A percentile compares a stretch with the other conserved stretches of the same genome.
Evolutionary conservation across 2,888 invertebrate genomes (phyloP).

Genomic region (Tetheella fluctuosa): DNA sequence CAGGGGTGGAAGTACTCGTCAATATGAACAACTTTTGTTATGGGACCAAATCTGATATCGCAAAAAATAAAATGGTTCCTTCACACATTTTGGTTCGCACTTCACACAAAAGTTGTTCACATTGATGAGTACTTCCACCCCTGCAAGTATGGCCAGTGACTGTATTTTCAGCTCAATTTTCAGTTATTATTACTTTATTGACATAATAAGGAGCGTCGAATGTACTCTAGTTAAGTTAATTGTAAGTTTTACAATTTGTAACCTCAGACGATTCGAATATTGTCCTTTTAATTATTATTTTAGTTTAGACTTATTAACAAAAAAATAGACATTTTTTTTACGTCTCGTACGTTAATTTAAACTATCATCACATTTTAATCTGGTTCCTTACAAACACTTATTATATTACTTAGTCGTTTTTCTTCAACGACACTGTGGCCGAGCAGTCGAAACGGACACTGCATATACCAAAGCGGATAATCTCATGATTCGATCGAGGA

Average conservation of each 20-base stretch:
- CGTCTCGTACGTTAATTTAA: no score
- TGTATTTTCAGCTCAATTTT: background rate
- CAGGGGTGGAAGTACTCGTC: no score
- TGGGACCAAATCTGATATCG: no score
- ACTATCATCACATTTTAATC: background rate
- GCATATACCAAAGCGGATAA: background rate
- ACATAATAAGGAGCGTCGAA: background rate
- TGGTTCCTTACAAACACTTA: background rate
- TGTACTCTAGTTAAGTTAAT: background rate
- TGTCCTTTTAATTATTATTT: background rate
- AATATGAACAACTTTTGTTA: no score
- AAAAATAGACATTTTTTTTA: background rate
- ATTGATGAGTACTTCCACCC: no score
- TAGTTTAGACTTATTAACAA: background rate
- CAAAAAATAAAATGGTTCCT: no score
- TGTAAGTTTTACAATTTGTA: background rate
- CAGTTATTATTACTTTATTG: background rate
- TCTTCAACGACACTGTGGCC: no score
- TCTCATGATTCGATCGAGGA: background rate
- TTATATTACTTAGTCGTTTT: no score
- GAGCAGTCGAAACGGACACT: no score
- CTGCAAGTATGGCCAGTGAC: no score
- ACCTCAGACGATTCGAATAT: constrained; percentile 4
- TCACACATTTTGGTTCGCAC: no score
- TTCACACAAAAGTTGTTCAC: no score